A percentile compares a stretch with the other conserved stretches of the same genome.
Evolutionary conservation across 2,797 vertebrate genomes (phyloP).

Genomic region (Chloroceryle inda): DNA sequence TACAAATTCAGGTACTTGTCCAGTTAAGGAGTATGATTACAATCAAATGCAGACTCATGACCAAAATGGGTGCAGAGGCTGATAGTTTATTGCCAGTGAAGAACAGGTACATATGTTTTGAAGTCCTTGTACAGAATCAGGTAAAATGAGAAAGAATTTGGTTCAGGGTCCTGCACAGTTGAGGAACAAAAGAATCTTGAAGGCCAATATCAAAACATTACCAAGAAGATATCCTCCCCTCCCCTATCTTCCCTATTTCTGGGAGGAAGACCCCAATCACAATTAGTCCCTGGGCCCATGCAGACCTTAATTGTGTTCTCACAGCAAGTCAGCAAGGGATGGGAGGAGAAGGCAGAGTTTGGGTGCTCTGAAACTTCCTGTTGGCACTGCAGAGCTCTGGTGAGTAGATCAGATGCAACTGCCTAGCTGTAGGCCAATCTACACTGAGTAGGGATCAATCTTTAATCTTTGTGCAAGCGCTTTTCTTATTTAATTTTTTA

Average conservation of each 20-base stretch:
- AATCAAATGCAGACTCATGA: not conserved
- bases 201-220: not conserved
- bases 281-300: not conserved
- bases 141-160: constrained; percentile 9
- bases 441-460: not conserved
- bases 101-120: not conserved
- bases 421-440: not conserved
- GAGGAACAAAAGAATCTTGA: not conserved
- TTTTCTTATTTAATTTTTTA: not conserved
- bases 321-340: accelerated
- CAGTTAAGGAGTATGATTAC: constrained; percentile 37
- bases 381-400: not conserved
- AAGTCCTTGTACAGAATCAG: not conserved
- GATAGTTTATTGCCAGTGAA: not conserved
- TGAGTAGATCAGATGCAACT: not conserved
- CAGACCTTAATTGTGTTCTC: not conserved
- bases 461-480: not conserved
- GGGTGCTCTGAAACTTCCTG: not conserved
- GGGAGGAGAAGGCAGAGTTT: not conserved
- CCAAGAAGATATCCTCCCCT: not conserved
- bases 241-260: not conserved
- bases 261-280: not conserved
- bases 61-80: not conserved
- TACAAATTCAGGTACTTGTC: constrained; percentile 52
- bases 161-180: not conserved